phyloP scores from a whole-genome alignment of 2,113 vertebrate species.

The Antennarius striatus region DNA sequence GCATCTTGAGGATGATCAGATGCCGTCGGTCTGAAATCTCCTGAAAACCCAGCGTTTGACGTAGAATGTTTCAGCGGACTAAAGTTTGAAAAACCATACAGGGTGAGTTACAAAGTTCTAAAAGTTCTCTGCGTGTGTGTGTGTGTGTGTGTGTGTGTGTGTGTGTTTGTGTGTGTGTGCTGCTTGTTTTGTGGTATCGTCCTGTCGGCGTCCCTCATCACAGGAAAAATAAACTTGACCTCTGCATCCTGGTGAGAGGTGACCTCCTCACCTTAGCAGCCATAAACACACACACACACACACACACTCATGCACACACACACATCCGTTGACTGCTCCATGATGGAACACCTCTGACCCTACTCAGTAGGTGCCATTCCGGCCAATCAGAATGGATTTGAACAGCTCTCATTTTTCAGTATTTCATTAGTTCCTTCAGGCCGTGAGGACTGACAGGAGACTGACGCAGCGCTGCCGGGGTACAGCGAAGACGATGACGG shows the following conservation, averaged over 20 bases:
- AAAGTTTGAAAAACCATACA: too few species aligned
- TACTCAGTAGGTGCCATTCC: neutral
- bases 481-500: too few species aligned
- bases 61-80: too few species aligned
- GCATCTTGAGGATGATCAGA: slow-evolving; percentile 55
- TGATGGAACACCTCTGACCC: neutral
- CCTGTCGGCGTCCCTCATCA: slow-evolving; percentile 36
- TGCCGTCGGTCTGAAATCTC: slow-evolving; percentile 13
- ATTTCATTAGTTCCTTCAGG: too few species aligned
- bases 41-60: too few species aligned
- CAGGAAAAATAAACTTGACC: slow-evolving; percentile 83
- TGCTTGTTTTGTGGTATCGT: neutral
- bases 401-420: too few species aligned
- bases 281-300: slow-evolving; percentile 31
- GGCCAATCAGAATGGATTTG: neutral
- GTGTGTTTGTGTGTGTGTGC: slow-evolving; percentile 9
- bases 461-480: too few species aligned
- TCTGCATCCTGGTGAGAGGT: slow-evolving; percentile 61
- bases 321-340: neutral
- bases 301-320: slow-evolving; percentile 13
- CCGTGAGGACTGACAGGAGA: too few species aligned
- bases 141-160: slow-evolving; percentile 6
- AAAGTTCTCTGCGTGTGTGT: slow-evolving; percentile 1
- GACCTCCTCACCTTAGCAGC: slow-evolving; percentile 54
- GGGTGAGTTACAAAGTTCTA: too few species aligned